Evolutionary conservation across 2,113 vertebrate genomes (phyloP).

Genomic region (Hyla sarda): DNA sequence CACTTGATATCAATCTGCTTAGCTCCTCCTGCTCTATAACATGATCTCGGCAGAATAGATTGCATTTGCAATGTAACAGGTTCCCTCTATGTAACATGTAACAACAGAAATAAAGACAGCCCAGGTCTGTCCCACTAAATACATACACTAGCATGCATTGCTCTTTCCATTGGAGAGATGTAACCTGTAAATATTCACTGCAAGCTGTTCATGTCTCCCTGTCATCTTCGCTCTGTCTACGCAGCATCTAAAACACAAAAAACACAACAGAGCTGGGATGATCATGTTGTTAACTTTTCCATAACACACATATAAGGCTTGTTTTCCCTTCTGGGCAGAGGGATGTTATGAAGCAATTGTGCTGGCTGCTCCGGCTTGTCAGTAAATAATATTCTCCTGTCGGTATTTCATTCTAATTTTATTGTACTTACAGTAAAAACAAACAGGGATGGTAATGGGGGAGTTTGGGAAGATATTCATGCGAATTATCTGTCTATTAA

Average conservation of each 20-base stretch:
- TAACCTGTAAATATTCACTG: neutral
- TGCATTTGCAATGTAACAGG: no score
- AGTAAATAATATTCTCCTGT: neutral
- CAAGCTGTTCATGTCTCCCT: constrained; percentile 1
- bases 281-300: constrained; percentile 48
- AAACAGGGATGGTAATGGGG: constrained; percentile 9
- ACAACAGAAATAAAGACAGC: neutral
- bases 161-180: neutral
- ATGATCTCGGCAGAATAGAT: no score
- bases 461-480: constrained; percentile 62
- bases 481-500: constrained; percentile 82
- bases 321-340: constrained; percentile 38
- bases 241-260: constrained; percentile 1
- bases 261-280: neutral
- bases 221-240: neutral
- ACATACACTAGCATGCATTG: neutral
- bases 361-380: neutral
- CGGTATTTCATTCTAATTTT: neutral
- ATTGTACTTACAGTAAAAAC: constrained; percentile 50
- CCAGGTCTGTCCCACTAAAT: neutral
- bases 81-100: no score
- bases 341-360: neutral
- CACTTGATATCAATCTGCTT: no score
- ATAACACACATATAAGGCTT: constrained; percentile 19
- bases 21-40: no score